These are phyloP conservation scores for Sesamia nonagrioides DNA, from an alignment of 1,140 invertebrate genomes.

Conservation along the genomic window DNA sequence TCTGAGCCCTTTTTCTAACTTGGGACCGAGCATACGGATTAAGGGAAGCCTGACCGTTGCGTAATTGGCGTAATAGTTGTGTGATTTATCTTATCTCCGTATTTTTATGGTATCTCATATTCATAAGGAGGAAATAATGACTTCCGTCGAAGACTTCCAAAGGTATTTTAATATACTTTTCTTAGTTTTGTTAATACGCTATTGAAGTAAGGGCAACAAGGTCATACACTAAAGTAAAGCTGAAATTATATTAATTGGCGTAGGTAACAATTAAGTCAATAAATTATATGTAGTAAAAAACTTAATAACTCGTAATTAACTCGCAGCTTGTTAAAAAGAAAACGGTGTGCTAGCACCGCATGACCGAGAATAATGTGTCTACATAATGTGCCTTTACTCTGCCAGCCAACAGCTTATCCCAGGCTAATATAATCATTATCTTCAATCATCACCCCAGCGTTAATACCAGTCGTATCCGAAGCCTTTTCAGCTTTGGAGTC, in stretches of 20 bases:
- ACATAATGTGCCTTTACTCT: not conserved
- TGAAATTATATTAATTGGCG: not conserved
- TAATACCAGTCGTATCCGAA: too few relatives aligned
- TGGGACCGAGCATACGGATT: constrained; percentile 72
- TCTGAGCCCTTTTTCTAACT: constrained; percentile 75
- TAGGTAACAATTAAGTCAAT: not conserved
- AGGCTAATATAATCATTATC: not conserved
- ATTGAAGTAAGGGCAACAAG: too few relatives aligned
- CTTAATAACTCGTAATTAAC: not conserved
- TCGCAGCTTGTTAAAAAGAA: not conserved
- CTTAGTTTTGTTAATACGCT: too few relatives aligned
- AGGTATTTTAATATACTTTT: too few relatives aligned
- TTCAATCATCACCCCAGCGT: too few relatives aligned
- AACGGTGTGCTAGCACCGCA: not conserved
- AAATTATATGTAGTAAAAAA: not conserved
- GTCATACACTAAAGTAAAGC: too few relatives aligned
- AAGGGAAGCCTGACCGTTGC: constrained; percentile 74
- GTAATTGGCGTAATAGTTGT: constrained; percentile 85
- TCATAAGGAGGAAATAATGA: constrained; percentile 1
- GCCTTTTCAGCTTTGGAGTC: too few relatives aligned
- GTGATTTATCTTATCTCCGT: constrained; percentile 75
- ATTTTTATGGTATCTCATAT: constrained; percentile 1
- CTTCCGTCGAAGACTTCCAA: not conserved
- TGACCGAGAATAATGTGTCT: not conserved
- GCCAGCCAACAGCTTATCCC: not conserved